Conservation (phyloP, 1,140 invertebrate species). For the Plectrocnemia conspersa region DNA sequence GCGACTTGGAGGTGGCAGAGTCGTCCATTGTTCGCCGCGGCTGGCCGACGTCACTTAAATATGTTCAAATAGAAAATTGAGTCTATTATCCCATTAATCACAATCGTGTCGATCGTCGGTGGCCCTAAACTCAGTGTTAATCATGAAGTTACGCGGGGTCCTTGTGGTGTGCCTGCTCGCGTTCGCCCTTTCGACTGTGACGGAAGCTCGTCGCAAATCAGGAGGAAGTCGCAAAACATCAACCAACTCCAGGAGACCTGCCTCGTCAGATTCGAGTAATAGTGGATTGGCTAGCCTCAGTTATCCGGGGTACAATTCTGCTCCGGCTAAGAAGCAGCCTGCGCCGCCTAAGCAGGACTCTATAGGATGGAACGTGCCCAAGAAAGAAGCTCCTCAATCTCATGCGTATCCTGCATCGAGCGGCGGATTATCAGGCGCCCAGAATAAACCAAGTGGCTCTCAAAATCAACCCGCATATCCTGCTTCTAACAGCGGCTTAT, state of each 20-base stretch:
- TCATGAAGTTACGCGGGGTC: conserved; percentile 26
- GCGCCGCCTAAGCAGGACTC: conserved; percentile 14
- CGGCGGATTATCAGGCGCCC: conserved; percentile 20
- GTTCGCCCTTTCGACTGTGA: background rate
- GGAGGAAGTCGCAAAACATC: conserved; percentile 27
- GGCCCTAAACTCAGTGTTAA: conserved; percentile 19
- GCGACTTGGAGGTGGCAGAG: background rate
- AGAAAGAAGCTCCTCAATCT: conserved; percentile 16
- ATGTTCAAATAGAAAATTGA: conserved; percentile 27
- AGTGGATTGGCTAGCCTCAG: conserved; percentile 27
- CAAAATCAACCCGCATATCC: background rate
- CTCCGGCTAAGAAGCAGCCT: conserved; percentile 8
- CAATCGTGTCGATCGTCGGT: conserved; percentile 26
- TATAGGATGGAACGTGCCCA: conserved; percentile 27
- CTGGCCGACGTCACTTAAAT: conserved; percentile 1
- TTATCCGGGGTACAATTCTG: conserved; percentile 26
- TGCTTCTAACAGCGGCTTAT: conserved; percentile 11
- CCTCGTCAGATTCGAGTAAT: conserved; percentile 2
- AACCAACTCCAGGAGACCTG: conserved; percentile 12
- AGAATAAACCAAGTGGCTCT: background rate
- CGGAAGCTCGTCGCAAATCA: conserved; percentile 23
- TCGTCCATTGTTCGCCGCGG: background rate
- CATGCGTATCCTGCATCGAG: conserved; percentile 24
- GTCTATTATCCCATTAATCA: conserved; percentile 32
- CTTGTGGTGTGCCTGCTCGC: conserved; percentile 17